A percentile compares a stretch with the other conserved stretches of the same genome.
Conservation (phyloP, 2,797 vertebrate species). For the Holocentrus rufus region DNA sequence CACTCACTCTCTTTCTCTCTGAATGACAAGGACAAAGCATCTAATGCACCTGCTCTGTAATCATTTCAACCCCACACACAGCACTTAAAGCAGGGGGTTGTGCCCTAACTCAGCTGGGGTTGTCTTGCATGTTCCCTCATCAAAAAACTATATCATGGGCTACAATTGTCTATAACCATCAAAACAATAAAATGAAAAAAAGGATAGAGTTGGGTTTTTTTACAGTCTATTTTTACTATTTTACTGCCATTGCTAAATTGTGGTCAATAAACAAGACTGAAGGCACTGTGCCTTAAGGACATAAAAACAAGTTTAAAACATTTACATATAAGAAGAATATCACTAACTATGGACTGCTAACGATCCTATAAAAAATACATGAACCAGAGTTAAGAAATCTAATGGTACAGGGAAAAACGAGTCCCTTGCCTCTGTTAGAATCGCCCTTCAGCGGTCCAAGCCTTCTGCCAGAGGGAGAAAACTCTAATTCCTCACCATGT, state of each 20-base stretch:
- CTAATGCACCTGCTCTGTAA: slow-evolving; percentile 38
- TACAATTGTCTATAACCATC: not conserved
- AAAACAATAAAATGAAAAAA: not conserved
- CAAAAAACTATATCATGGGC: not conserved
- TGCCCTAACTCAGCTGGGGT: not conserved
- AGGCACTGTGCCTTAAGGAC: no score
- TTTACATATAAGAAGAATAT: no score
- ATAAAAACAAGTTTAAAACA: no score
- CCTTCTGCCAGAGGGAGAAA: not conserved
- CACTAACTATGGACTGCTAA: not conserved
- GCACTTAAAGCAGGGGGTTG: slow-evolving; percentile 6
- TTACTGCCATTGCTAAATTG: not conserved
- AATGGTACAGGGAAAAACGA: not conserved
- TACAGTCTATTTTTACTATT: no score
- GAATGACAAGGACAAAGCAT: not conserved
- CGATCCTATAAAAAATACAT: not conserved
- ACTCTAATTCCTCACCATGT: no score
- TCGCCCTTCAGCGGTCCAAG: not conserved
- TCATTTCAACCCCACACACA: slow-evolving; percentile 27
- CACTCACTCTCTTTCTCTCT: not conserved
- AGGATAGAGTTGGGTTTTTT: not conserved
- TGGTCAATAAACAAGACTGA: no score
- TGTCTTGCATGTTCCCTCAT: not conserved
- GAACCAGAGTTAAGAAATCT: not conserved
- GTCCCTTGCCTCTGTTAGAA: not conserved